A percentile compares a stretch with the other conserved stretches of the same genome.
phyloP scores from a whole-genome alignment of 2,113 vertebrate genomes.

The Saimiri boliviensis region DNA sequence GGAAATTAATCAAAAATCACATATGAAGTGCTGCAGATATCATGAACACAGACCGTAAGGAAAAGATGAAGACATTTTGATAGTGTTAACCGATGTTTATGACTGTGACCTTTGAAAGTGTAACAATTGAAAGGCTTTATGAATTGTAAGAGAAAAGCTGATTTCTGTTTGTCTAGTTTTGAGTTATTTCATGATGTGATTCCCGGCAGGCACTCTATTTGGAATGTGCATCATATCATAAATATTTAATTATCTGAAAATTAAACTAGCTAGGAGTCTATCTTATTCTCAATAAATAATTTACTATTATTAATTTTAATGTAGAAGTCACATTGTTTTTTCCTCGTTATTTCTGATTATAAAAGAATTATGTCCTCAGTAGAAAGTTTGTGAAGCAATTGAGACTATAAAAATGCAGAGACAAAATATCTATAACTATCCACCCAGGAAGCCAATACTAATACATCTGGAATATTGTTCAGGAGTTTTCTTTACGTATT shows the following conservation, averaged over 20 bases:
- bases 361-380: neutral
- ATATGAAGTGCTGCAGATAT: accelerated
- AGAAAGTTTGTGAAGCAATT: neutral
- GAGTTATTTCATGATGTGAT: neutral
- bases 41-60: neutral
- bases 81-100: neutral
- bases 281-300: slow-evolving; percentile 7
- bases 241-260: slow-evolving; percentile 35
- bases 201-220: neutral
- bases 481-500: neutral
- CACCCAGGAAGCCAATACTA: neutral
- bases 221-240: neutral
- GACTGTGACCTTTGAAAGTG: neutral
- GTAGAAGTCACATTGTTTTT: neutral
- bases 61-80: neutral
- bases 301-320: neutral
- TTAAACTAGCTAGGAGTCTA: neutral
- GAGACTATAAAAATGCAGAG: neutral
- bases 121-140: neutral
- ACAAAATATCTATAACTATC: neutral
- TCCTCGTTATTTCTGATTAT: neutral
- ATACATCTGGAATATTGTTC: neutral
- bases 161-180: neutral
- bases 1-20: neutral
- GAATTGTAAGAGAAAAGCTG: neutral